phyloP scores from a whole-genome alignment of 1,140 invertebrate species.

The Drosophila kanapiae region DNA sequence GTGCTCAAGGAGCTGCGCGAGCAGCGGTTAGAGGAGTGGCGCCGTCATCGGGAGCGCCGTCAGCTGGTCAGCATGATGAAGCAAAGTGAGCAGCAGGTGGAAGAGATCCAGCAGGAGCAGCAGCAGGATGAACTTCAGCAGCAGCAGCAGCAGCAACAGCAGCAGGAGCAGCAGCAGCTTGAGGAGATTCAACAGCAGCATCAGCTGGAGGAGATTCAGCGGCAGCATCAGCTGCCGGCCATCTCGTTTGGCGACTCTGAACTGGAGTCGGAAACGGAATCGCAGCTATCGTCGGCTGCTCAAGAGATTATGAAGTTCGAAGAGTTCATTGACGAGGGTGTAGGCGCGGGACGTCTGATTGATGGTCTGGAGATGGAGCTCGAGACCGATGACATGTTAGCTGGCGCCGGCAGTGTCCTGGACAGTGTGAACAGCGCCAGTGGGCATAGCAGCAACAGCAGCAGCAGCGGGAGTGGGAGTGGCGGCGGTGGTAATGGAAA shows the following conservation, averaged over 20 bases:
- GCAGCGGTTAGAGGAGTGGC: conserved; percentile 76
- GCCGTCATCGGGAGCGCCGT: conserved; percentile 56
- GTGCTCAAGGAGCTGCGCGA: conserved; percentile 67
- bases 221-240: conserved; percentile 54
- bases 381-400: conserved; percentile 78
- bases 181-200: conserved; percentile 48
- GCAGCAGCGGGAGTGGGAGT: conserved; percentile 65
- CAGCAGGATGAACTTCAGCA: conserved; percentile 43
- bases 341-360: conserved; percentile 79
- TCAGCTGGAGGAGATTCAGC: conserved; percentile 53
- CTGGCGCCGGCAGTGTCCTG: conserved; percentile 57
- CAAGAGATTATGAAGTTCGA: conserved; percentile 84
- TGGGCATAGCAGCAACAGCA: conserved; percentile 63
- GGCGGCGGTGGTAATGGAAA: conserved; percentile 62
- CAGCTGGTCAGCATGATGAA: conserved; percentile 47
- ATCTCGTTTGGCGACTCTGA: conserved; percentile 73
- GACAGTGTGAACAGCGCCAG: conserved; percentile 65
- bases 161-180: conserved; percentile 19
- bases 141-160: conserved; percentile 34
- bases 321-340: conserved; percentile 80
- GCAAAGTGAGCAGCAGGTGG: conserved; percentile 34
- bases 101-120: conserved; percentile 19
- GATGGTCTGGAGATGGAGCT: conserved; percentile 83
- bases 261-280: conserved; percentile 78
- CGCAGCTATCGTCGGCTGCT: conserved; percentile 75